Evolutionary conservation across 2,113 vertebrate species (phyloP), one percentile per base, ranked within the genome.

Genomic region (Dromas ardeola): DNA sequence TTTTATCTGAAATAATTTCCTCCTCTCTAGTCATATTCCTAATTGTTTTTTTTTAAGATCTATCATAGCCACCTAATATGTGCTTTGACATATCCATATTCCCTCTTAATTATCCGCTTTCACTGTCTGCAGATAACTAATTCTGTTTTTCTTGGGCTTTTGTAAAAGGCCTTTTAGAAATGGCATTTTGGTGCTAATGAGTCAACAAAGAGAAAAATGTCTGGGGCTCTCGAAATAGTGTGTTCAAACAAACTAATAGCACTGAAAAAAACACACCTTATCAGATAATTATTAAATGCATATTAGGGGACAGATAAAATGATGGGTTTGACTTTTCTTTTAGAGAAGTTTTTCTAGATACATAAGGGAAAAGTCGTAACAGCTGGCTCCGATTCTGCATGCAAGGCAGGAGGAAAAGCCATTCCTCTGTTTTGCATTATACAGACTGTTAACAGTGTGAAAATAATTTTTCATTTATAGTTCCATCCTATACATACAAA

Each of bases 161-260:
- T 81, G 10, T 82, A 72, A 95, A 69, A 86, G 13, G 3, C 21
- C 11, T 71, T 93, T 88, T 79, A 79, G 61, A 95, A 89, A 84
- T 62, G 36, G 12, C 17, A 65, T 93, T 95, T 97, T 84, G n/a
- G 53, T 85, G 40, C 45, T 95, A 95, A 95, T 91, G 81, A 87
- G 62, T 95, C 81, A 97, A 94, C 66, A 94, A 85, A 91, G 49
- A 81, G 21, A 93, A 90, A 89, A 81, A 50, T 69, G 15, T 72
- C 50, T 80, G 15, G 18, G 21, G 13, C 10, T 91, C 36, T 87
- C 66, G 40, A 95, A 96, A 82, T 26, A n/a, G 13, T 53, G 10
- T 81, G 13, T 85, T 89, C 69, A 95, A 82, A 89, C 25, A 91
- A 84, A 59, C 8, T 74, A 74, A 93, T n/a, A 91, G 17, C 65